Evolutionary conservation across 2,113 vertebrate genomes (phyloP), one percentile per base, ranked within the genome.

Genomic region (Marcusenius ussheri): DNA sequence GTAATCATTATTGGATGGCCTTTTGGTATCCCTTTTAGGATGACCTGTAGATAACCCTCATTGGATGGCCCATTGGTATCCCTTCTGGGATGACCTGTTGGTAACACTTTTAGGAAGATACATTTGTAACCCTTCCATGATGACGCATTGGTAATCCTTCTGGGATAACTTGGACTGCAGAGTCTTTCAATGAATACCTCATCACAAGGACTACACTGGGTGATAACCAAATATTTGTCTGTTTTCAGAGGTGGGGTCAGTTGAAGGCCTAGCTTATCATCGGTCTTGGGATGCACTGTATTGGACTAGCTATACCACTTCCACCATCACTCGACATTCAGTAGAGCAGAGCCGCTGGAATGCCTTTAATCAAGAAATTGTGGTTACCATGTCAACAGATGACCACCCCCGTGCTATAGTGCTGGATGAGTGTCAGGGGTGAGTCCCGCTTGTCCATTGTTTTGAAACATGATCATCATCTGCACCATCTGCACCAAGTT

Each of bases 251-350:
- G 98, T 99, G 86, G 98, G 98, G 87, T 99, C 98, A 0, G 98
- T 99, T 91, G 98, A 99, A 93, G 98, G 98, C 27, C 94, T 99
- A 94, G 97, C 98, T 0, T 99, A 99, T 94, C 98, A 99, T 94
- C 96, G 97, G 0, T 97, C 95, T 91, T 99, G 98, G 98, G 98
- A 99, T 89, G 97, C 98, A 0, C 96, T 99, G 7, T 99, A 99
- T 94, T 99, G 98, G 98, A 99, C 98, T 0, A 99, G 98, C 94
- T 99, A 98, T 92, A 99, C 98, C 17, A 98, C 98, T 0, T 99
- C 98, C 92, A 99, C 98, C 94, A 99, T 98, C 92, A 97, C 97
- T 7, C 96, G 98, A 8, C 98, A 99, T 95, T 98, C 98, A 0
- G 97, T 99, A 93, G 97, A 98, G 94, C 98, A 99, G 95, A 97